Base-by-base conservation (phyloP, 2,888 invertebrate genomes). In the Hedya salicella region DNA sequence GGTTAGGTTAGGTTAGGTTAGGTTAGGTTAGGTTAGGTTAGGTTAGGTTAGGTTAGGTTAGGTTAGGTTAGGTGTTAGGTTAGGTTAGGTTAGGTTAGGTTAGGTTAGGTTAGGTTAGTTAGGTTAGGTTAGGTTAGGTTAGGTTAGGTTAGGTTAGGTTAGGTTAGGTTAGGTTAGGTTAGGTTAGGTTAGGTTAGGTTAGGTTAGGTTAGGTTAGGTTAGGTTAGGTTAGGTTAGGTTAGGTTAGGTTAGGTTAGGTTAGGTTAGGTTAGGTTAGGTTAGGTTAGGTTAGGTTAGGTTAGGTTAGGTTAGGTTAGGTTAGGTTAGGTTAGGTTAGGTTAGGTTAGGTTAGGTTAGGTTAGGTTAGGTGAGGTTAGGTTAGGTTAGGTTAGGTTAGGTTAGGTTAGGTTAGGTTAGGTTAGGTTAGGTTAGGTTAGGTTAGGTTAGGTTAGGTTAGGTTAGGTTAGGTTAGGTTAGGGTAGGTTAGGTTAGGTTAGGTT, bases 321-420 rank as follows among this genome's bases (percentile, higher is more conserved):
- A 67, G 62, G 67, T 67, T 61, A 67, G 67, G 67, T 62, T 61
- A 67, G 67, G 67, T 67, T 67, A 56, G 67, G 62, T 62, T 62
- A 59, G 40, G 40, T 40, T 40, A 40, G 40, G 40, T 40, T 40
- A 40, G 40, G 40, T 40, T 40, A 40, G 40, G 40, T 40, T 40
- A 40, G 40, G 40, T 40, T 40, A 40, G 40, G 40, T 40, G 9
- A 40, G 40, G 40, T 40, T 40, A 40, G 40, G 25, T 25, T 25
- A 25, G 25, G 25, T 25, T 25, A 25, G 25, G 25, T 25, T 25
- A 25, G 25, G 25, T 25, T 25, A 25, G 25, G 25, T 25, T 25
- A 25, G 40, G 40, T 13, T 40, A 40, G 40, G 67, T 40, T 40
- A 40, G 40, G 40, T 40, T 40, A 40, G 40, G 40, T 40, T 40